These are phyloP conservation scores for Chromobotia macracanthus DNA, from an alignment of 2,797 vertebrate species.

Conservation along the genomic window DNA sequence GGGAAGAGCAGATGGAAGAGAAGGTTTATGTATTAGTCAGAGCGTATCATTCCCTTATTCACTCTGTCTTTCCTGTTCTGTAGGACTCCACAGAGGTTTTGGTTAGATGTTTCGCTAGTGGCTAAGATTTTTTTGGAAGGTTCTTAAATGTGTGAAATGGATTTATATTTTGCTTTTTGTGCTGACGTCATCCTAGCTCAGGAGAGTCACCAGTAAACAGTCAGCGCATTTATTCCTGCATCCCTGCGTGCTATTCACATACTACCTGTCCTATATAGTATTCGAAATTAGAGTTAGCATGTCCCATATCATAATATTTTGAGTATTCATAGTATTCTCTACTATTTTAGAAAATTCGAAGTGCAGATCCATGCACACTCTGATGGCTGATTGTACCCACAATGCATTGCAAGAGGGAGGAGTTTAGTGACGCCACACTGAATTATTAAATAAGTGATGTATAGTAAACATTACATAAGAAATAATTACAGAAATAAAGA, in stretches of 20 bases:
- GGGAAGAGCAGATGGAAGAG: constrained; percentile 67
- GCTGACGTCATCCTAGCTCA: background rate
- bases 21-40: constrained; percentile 73
- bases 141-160: background rate
- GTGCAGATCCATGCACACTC: background rate
- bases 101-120: background rate
- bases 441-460: too few relatives aligned
- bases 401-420: too few relatives aligned
- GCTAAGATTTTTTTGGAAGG: background rate
- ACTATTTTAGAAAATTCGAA: background rate
- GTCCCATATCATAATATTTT: background rate
- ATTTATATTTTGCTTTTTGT: background rate
- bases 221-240: background rate
- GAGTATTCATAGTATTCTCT: too few relatives aligned
- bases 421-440: too few relatives aligned
- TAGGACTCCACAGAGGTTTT: constrained; percentile 53
- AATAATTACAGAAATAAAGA: too few relatives aligned
- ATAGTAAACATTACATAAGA: too few relatives aligned
- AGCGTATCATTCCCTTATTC: constrained; percentile 63
- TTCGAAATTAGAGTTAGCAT: background rate
- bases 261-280: background rate
- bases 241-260: too few relatives aligned
- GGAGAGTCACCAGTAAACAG: background rate
- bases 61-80: constrained; percentile 55
- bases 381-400: too few relatives aligned